Conservation (phyloP, 1,140 invertebrate genomes). For the Apis florea region DNA sequence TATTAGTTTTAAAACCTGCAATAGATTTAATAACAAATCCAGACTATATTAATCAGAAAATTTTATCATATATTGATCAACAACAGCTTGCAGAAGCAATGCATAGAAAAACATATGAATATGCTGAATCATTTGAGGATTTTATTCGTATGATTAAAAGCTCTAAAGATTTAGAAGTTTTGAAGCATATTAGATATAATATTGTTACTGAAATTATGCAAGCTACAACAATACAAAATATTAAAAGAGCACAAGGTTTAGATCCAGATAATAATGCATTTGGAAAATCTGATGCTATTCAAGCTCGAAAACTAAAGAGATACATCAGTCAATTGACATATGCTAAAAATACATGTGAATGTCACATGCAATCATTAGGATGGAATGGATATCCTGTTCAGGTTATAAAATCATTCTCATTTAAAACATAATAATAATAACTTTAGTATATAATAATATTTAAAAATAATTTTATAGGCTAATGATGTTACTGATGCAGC, state of each 20-base stretch:
- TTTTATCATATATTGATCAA: slow-evolving; percentile 90
- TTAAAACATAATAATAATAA: background rate
- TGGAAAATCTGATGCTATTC: slow-evolving; percentile 85
- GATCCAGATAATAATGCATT: slow-evolving; percentile 85
- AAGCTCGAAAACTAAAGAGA: slow-evolving; percentile 86
- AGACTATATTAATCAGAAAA: slow-evolving; percentile 94
- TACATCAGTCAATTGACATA: slow-evolving; percentile 91
- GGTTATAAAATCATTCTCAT: slow-evolving; percentile 55
- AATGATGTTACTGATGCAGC: slow-evolving; percentile 69
- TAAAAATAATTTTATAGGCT: slow-evolving; percentile 61
- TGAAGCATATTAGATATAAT: slow-evolving; percentile 92
- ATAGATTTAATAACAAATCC: slow-evolving; percentile 93
- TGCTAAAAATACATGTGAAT: slow-evolving; percentile 92
- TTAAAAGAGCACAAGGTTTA: slow-evolving; percentile 91
- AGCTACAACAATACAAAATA: slow-evolving; percentile 93
- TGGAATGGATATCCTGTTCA: slow-evolving; percentile 87
- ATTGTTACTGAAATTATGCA: slow-evolving; percentile 96
- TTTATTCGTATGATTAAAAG: slow-evolving; percentile 92
- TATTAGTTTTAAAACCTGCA: slow-evolving; percentile 89
- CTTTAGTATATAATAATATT: slow-evolving; percentile 9
- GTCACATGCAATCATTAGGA: slow-evolving; percentile 87
- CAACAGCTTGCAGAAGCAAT: slow-evolving; percentile 89
- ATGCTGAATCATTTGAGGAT: slow-evolving; percentile 94
- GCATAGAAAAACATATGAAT: slow-evolving; percentile 90
- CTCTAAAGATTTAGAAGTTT: slow-evolving; percentile 89